A percentile compares a stretch with the other conserved stretches of the same genome.
Conservation (phyloP, 2,113 vertebrate genomes). For the Naja naja region DNA sequence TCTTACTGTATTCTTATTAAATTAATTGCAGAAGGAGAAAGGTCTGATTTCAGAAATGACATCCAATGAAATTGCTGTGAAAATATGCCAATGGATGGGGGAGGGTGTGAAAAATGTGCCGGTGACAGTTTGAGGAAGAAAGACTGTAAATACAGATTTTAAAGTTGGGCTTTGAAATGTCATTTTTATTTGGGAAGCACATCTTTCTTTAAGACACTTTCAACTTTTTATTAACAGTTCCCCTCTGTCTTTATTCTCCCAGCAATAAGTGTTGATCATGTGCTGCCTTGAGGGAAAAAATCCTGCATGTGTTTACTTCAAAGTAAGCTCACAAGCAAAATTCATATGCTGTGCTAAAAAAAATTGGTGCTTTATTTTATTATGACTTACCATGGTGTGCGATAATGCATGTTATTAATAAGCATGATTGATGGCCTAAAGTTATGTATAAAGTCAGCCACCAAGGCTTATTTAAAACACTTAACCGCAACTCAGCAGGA, state of each 20-base stretch:
- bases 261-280: not conserved
- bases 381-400: not conserved
- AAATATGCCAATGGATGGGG: constrained; percentile 46
- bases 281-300: not conserved
- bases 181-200: not conserved
- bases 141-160: constrained; percentile 39
- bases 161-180: not conserved
- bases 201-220: constrained; percentile 22
- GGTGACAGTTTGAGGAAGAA: constrained; percentile 50
- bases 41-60: constrained; percentile 53
- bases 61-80: constrained; percentile 31
- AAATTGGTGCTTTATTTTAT: not conserved
- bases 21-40: constrained; percentile 34
- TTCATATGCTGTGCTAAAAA: not conserved
- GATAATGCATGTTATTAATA: not conserved
- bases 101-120: constrained; percentile 48
- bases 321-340: not conserved
- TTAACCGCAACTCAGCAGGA: not conserved
- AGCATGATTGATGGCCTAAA: not conserved
- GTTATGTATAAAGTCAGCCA: not conserved
- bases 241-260: not conserved
- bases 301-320: not conserved
- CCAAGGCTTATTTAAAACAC: not conserved
- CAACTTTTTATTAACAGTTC: constrained; percentile 34
- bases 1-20: not conserved